Evolutionary conservation across 2,113 vertebrate genomes (phyloP).

Genomic region (Tragulus kanchil): DNA sequence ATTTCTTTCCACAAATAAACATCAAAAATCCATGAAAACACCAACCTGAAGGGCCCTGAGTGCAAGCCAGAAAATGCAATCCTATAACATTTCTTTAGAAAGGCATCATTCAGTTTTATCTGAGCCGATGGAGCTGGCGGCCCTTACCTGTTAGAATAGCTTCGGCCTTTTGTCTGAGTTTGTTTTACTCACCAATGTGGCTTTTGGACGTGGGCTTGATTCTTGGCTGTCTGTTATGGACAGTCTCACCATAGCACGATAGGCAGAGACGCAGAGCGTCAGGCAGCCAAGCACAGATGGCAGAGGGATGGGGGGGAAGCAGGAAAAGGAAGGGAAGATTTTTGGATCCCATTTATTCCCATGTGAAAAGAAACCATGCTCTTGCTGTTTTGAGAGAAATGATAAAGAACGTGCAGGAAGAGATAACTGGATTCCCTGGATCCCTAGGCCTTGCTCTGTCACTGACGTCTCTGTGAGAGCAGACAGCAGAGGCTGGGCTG

Average conservation of each 20-base stretch:
- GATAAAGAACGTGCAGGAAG: not conserved
- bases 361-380: not conserved
- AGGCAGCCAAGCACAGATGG: not conserved
- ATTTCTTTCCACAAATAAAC: constrained; percentile 50
- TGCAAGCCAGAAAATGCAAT: constrained; percentile 52
- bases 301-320: not conserved
- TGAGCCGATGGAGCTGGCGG: not conserved
- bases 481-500: rapidly evolving
- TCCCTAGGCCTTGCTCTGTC: not conserved
- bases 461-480: not conserved
- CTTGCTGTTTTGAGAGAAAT: not conserved
- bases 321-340: not conserved
- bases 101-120: not conserved
- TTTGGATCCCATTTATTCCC: not conserved
- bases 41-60: not conserved
- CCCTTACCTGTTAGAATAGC: not conserved
- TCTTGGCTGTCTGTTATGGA: not conserved
- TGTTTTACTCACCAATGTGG: not conserved
- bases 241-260: not conserved
- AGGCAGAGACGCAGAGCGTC: not conserved
- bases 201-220: not conserved
- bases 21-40: constrained; percentile 14
- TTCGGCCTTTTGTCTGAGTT: not conserved
- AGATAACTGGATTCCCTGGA: not conserved
- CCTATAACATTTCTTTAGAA: not conserved